These are phyloP conservation scores for Alosa sapidissima DNA, from an alignment of 2,797 vertebrate species.

Conservation along the genomic window DNA sequence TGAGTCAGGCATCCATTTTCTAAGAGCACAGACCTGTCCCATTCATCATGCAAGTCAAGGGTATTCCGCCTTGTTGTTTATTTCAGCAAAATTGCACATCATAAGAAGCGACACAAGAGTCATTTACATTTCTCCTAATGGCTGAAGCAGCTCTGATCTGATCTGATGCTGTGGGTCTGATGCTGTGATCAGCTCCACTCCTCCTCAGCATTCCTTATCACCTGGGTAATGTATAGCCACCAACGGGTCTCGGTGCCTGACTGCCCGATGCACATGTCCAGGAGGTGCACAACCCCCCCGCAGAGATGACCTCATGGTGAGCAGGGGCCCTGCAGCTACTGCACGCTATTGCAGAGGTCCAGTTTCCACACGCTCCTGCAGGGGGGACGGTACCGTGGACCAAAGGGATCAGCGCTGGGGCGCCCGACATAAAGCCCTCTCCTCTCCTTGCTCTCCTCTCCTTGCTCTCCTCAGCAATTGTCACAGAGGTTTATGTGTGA, in stretches of 20 bases:
- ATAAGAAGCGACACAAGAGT: conserved; percentile 16
- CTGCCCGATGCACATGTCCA: neutral
- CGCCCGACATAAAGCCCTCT: neutral
- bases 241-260: too few species aligned
- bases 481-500: conserved; percentile 5
- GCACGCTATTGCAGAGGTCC: neutral
- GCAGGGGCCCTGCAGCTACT: neutral
- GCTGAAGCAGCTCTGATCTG: neutral
- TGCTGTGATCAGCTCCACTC: neutral
- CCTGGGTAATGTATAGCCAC: neutral
- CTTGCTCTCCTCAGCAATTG: neutral
- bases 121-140: neutral
- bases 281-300: neutral
- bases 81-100: conserved; percentile 14
- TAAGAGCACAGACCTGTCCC: conserved; percentile 6
- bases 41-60: conserved; percentile 25
- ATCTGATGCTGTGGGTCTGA: neutral
- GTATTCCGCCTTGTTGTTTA: conserved; percentile 14
- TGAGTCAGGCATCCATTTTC: neutral
- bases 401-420: neutral
- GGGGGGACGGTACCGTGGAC: neutral
- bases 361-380: neutral
- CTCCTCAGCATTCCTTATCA: neutral
- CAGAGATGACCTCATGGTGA: neutral
- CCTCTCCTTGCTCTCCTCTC: too few species aligned